Conservation (phyloP, 2,888 invertebrate genomes). For the Archips xylosteana region DNA sequence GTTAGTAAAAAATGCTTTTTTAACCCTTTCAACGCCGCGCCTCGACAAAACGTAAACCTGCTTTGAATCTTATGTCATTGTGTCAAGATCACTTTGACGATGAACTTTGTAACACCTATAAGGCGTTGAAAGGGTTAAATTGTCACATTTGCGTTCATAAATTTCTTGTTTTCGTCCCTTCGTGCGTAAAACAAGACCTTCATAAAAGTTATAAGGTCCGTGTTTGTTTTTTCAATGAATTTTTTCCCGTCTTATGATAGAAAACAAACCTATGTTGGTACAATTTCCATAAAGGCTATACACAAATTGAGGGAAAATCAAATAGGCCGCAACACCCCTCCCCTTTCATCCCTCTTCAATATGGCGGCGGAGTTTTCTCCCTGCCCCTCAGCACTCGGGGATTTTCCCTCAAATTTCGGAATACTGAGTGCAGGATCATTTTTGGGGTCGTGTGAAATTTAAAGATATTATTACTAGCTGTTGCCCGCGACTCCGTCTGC, state of each 20-base stretch:
- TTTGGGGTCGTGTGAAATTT: background rate
- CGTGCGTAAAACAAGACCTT: too few relatives aligned
- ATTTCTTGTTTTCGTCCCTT: too few relatives aligned
- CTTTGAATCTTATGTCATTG: too few relatives aligned
- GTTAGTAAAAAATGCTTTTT: too few relatives aligned
- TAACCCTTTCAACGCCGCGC: too few relatives aligned
- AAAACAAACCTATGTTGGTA: constrained; percentile 4
- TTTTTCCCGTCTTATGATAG: background rate
- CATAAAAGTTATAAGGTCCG: background rate
- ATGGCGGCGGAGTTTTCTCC: constrained; percentile 45
- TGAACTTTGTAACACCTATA: too few relatives aligned
- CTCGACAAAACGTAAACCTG: too few relatives aligned
- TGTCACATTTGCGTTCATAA: too few relatives aligned
- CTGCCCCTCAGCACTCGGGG: background rate
- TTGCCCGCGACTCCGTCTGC: too few relatives aligned
- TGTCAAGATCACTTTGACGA: too few relatives aligned
- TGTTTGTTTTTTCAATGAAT: background rate
- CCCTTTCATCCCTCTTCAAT: constrained; percentile 41
- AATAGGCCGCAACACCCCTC: constrained; percentile 34
- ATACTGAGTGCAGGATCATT: background rate
- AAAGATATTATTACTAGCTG: too few relatives aligned
- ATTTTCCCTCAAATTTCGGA: background rate
- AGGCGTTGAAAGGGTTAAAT: too few relatives aligned
- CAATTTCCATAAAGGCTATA: constrained; percentile 20
- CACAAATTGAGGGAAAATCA: constrained; percentile 33